A percentile compares a stretch with the other conserved stretches of the same genome.
Conservation (phyloP, 2,888 invertebrate genomes). For the Rotaria magnacalcarata region DNA sequence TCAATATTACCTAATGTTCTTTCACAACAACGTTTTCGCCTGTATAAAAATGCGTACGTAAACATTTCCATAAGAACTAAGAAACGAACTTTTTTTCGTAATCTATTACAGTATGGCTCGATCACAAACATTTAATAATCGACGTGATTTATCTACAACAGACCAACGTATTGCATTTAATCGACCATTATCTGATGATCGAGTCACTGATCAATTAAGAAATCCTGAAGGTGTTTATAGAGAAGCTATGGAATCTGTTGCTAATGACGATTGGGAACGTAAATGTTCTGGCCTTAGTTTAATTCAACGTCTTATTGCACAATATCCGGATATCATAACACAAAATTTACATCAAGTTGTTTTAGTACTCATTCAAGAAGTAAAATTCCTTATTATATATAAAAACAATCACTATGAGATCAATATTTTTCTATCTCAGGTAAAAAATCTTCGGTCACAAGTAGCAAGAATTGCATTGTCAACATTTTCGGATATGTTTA, state of each 20-base stretch:
- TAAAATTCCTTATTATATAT: constrained; percentile 51
- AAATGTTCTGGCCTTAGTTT: constrained; percentile 58
- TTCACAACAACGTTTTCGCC: neutral
- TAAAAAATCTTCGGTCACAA: constrained; percentile 83
- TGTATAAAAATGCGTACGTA: neutral
- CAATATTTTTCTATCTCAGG: constrained; percentile 61
- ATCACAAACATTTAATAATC: constrained; percentile 36
- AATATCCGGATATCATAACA: constrained; percentile 55
- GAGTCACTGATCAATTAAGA: constrained; percentile 41
- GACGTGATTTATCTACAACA: neutral
- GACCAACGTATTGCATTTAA: constrained; percentile 15
- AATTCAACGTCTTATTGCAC: constrained; percentile 54
- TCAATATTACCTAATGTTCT: neutral
- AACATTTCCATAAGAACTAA: too few species aligned
- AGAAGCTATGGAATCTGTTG: constrained; percentile 42
- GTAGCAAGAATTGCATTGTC: constrained; percentile 77
- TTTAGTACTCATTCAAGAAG: constrained; percentile 64
- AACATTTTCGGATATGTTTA: constrained; percentile 75
- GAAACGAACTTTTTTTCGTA: too few species aligned
- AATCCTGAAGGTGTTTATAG: constrained; percentile 42
- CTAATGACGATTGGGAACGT: constrained; percentile 49
- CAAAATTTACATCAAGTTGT: constrained; percentile 56
- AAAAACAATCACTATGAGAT: too few species aligned
- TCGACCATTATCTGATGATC: constrained; percentile 41
- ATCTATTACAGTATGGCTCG: neutral